These are phyloP conservation scores for Hyperoplus immaculatus DNA, from an alignment of 2,797 vertebrate genomes.

Conservation along the genomic window DNA sequence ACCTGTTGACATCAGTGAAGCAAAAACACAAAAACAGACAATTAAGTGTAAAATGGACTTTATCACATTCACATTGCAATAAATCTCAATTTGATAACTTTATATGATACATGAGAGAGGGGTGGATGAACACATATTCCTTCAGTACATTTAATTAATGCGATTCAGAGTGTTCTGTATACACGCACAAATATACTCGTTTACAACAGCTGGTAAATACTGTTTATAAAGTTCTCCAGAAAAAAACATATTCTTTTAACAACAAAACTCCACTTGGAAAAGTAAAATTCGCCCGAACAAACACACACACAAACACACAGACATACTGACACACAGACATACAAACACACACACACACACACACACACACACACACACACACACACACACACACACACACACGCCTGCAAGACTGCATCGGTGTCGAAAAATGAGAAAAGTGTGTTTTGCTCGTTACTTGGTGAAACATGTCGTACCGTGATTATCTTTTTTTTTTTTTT, in stretches of 20 bases:
- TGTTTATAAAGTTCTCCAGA: slow-evolving; percentile 69
- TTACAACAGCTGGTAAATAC: slow-evolving; percentile 81
- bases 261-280: slow-evolving; percentile 38
- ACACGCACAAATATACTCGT: slow-evolving; percentile 70
- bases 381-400: slow-evolving; percentile 9
- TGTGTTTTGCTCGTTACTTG: slow-evolving; percentile 42
- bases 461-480: slow-evolving; percentile 40
- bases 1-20: not conserved
- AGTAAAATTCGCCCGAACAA: slow-evolving; percentile 3
- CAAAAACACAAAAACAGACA: not conserved
- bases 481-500: not conserved
- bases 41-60: slow-evolving; percentile 81
- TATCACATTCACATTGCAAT: slow-evolving; percentile 87
- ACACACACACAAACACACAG: not conserved
- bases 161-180: slow-evolving; percentile 73
- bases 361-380: not conserved
- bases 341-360: slow-evolving; percentile 6
- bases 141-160: slow-evolving; percentile 79
- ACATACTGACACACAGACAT: not conserved
- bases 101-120: slow-evolving; percentile 79
- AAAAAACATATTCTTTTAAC: slow-evolving; percentile 43
- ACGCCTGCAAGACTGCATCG: slow-evolving; percentile 13
- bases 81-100: slow-evolving; percentile 83
- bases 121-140: slow-evolving; percentile 77
- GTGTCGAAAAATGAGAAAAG: slow-evolving; percentile 11